phyloP scores from a whole-genome alignment of 2,113 vertebrate species.

The Rhinoderma darwinii region DNA sequence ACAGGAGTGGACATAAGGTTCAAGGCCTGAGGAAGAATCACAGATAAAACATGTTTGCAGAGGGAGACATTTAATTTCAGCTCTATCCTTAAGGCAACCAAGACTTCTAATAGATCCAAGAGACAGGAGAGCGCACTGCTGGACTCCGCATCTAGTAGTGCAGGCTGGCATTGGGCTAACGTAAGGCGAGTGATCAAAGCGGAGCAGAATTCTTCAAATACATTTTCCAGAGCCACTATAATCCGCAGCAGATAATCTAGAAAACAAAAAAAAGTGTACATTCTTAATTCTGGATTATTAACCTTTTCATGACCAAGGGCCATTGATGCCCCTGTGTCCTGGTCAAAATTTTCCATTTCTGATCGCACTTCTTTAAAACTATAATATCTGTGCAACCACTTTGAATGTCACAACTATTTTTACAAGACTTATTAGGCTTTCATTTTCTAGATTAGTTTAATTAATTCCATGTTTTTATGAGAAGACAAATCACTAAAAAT shows the following conservation, averaged over 20 bases:
- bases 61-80: slow-evolving; percentile 56
- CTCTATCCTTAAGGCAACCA: slow-evolving; percentile 72
- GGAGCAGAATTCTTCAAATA: slow-evolving; percentile 73
- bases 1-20: slow-evolving; percentile 64
- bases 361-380: too few relatives aligned
- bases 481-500: too few relatives aligned
- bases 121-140: slow-evolving; percentile 71
- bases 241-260: slow-evolving; percentile 75
- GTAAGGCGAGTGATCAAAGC: slow-evolving; percentile 67
- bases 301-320: too few relatives aligned
- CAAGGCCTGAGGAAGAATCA: slow-evolving; percentile 71
- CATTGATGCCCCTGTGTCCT: too few relatives aligned
- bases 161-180: slow-evolving; percentile 17
- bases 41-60: slow-evolving; percentile 76
- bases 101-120: slow-evolving; percentile 82
- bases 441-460: too few relatives aligned
- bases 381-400: too few relatives aligned
- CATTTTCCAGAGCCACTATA: slow-evolving; percentile 73
- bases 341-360: too few relatives aligned
- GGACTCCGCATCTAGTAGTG: slow-evolving; percentile 52
- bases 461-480: too few relatives aligned
- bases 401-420: too few relatives aligned
- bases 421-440: too few relatives aligned
- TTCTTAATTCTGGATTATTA: too few relatives aligned
- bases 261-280: slow-evolving; percentile 50